Conservation (phyloP, 37 sponge, comb jelly and placozoan species). For the Spongilla lacustris region DNA sequence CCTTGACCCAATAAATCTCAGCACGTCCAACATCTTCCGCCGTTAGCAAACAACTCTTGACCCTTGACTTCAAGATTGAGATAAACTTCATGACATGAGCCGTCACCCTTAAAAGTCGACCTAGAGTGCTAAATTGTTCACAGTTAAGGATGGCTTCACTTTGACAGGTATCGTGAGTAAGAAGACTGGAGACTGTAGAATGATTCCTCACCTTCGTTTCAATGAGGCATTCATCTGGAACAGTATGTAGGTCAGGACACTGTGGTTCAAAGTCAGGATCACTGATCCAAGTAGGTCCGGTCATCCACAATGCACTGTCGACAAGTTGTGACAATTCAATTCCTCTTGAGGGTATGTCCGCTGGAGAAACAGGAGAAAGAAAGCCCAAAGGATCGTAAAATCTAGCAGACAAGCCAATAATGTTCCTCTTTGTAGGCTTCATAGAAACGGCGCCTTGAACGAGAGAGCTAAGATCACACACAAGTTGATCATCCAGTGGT, state of each 20-base stretch:
- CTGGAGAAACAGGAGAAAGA: slow-evolving; percentile 36
- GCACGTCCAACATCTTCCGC: not conserved
- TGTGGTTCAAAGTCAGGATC: not conserved
- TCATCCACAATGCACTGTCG: slow-evolving; percentile 11
- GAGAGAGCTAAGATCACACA: slow-evolving; percentile 4
- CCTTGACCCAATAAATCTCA: slow-evolving; percentile 10
- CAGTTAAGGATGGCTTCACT: slow-evolving; percentile 2
- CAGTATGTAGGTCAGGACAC: not conserved
- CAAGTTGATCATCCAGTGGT: not conserved
- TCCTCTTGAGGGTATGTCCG: slow-evolving; percentile 38
- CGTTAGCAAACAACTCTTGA: not conserved
- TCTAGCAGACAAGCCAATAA: not conserved
- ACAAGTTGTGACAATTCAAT: not conserved
- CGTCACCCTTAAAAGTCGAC: slow-evolving; percentile 24
- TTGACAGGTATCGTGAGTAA: not conserved
- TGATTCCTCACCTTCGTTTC: not conserved
- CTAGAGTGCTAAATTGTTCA: slow-evolving; percentile 18
- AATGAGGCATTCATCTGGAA: slow-evolving; percentile 9
- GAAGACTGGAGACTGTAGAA: not conserved
- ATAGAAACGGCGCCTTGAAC: not conserved
- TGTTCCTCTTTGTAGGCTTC: slow-evolving; percentile 21
- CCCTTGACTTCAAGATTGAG: not conserved
- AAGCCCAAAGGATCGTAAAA: slow-evolving; percentile 41
- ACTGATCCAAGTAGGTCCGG: slow-evolving; percentile 15
- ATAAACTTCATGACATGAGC: slow-evolving; percentile 25